These are phyloP conservation scores for Peromyscus eremicus DNA, from an alignment of 2,797 vertebrate species.

Conservation along the genomic window DNA sequence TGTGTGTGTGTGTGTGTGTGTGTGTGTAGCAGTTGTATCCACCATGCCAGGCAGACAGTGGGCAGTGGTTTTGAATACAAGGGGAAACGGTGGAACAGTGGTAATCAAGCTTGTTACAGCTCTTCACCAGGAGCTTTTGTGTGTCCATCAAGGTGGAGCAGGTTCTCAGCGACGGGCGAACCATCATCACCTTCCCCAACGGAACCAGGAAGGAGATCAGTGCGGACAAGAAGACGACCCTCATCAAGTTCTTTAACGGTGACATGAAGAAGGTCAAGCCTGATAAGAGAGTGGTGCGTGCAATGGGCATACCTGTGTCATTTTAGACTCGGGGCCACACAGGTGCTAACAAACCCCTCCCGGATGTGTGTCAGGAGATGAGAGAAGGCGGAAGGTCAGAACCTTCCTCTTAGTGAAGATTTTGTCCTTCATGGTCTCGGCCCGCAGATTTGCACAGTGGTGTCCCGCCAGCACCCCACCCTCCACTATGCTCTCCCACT, in stretches of 20 bases:
- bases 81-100: fast-evolving
- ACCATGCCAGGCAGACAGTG: fast-evolving
- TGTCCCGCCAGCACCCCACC: no score
- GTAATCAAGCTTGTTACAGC: fast-evolving
- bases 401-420: fast-evolving
- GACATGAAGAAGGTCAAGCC: constrained; percentile 88
- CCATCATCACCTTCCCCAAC: constrained; percentile 78
- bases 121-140: neutral
- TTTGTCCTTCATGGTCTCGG: neutral
- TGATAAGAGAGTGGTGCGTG: constrained; percentile 87
- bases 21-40: neutral
- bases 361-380: fast-evolving
- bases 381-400: no score
- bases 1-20: neutral
- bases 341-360: neutral
- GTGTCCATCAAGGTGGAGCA: constrained; percentile 82
- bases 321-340: neutral
- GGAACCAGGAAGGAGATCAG: constrained; percentile 87
- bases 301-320: neutral
- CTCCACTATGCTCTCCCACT: fast-evolving
- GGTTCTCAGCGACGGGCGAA: constrained; percentile 76
- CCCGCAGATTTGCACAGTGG: fast-evolving
- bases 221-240: constrained; percentile 83
- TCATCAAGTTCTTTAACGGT: constrained; percentile 87
- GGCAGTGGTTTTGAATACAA: neutral